These are phyloP conservation scores for Heptranchias perlo DNA, from an alignment of 2,113 vertebrate species.

Conservation along the genomic window DNA sequence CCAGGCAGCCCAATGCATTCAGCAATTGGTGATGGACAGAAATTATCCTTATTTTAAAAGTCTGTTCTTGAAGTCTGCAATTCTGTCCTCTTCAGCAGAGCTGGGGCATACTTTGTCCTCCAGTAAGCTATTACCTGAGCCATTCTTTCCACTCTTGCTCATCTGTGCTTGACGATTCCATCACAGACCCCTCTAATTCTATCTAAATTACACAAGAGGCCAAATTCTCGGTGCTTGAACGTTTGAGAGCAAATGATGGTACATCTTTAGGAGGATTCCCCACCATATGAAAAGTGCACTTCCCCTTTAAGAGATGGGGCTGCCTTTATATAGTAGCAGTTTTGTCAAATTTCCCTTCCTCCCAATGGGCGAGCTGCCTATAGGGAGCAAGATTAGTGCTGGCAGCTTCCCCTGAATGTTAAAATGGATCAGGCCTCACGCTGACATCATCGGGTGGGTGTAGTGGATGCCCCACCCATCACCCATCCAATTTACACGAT, in stretches of 20 bases:
- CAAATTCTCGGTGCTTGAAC: not conserved
- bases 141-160: not conserved
- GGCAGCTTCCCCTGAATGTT: not conserved
- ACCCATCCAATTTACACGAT: not conserved
- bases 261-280: too few relatives aligned
- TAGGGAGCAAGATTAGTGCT: not conserved
- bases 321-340: not conserved
- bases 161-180: not conserved
- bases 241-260: not conserved
- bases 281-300: not conserved
- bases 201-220: not conserved
- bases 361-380: not conserved
- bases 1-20: not conserved
- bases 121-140: not conserved
- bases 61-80: not conserved
- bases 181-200: not conserved
- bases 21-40: not conserved
- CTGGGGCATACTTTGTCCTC: not conserved
- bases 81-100: not conserved
- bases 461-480: not conserved
- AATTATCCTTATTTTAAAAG: not conserved
- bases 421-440: not conserved
- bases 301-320: not conserved
- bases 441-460: too few relatives aligned
- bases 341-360: not conserved